Conservation (phyloP, 2,888 invertebrate genomes). For the Plebejus anna region DNA sequence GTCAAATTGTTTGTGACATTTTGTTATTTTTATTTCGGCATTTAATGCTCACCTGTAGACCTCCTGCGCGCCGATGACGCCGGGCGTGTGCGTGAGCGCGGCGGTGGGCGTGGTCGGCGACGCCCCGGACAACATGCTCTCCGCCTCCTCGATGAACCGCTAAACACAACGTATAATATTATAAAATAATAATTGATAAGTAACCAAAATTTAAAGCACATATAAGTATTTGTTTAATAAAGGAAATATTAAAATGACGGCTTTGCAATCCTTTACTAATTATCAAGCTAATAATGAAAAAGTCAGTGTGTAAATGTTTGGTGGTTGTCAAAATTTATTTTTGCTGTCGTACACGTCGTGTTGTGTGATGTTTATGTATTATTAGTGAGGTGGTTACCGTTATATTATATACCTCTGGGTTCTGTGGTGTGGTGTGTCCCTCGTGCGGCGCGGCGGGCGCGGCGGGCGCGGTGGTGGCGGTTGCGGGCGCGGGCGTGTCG, state of each 20-base stretch:
- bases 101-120: slow-evolving; percentile 77
- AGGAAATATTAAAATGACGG: neutral
- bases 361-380: too few species aligned
- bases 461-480: slow-evolving; percentile 38
- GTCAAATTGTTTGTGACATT: too few species aligned
- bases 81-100: slow-evolving; percentile 86
- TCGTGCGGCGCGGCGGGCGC: neutral
- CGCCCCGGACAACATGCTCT: slow-evolving; percentile 87
- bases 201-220: too few species aligned
- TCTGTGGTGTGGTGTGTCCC: neutral
- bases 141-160: slow-evolving; percentile 90
- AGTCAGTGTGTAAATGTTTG: too few species aligned
- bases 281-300: too few species aligned
- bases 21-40: too few species aligned
- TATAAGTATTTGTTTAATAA: too few species aligned
- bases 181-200: neutral
- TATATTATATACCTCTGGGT: neutral
- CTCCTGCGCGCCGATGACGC: slow-evolving; percentile 98
- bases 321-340: too few species aligned
- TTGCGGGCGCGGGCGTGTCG: slow-evolving; percentile 33
- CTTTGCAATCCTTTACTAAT: neutral
- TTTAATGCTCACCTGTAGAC: slow-evolving; percentile 86
- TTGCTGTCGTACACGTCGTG: neutral
- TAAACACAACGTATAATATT: slow-evolving; percentile 49
- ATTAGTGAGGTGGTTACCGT: neutral